These are phyloP conservation scores for Perdita meconis DNA, from an alignment of 2,888 invertebrate genomes.

Conservation along the genomic window DNA sequence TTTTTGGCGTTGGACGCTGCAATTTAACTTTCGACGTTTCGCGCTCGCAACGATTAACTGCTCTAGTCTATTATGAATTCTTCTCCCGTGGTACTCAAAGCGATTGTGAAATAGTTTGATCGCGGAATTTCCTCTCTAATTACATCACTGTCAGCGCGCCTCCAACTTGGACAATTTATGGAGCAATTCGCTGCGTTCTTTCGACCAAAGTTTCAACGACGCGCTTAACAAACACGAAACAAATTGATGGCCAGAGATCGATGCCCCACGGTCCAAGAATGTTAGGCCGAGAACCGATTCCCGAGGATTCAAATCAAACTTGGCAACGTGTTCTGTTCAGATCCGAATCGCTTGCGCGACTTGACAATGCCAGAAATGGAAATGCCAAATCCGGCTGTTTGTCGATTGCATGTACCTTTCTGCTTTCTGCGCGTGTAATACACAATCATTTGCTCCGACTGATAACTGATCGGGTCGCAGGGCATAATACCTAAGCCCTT, in stretches of 20 bases:
- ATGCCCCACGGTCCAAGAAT: no score
- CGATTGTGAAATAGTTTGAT: conserved; percentile 48
- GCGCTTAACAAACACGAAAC: no score
- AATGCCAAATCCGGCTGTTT: conserved; percentile 61
- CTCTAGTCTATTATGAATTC: conserved; percentile 38
- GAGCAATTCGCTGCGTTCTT: no score
- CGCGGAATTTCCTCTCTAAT: conserved; percentile 47
- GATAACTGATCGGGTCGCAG: conserved; percentile 11
- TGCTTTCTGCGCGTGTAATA: conserved; percentile 22
- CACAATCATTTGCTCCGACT: conserved; percentile 5
- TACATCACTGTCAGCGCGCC: conserved; percentile 28
- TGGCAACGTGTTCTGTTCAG: conserved; percentile 47
- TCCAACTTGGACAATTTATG: conserved; percentile 52
- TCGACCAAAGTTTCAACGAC: no score
- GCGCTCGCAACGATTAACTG: conserved; percentile 30
- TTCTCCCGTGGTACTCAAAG: conserved; percentile 36
- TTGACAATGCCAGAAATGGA: conserved; percentile 64
- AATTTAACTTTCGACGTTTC: conserved; percentile 25
- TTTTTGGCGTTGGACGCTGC: no score
- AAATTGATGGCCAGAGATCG: no score
- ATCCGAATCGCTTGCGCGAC: conserved; percentile 60
- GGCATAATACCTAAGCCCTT: no score
- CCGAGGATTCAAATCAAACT: conserved; percentile 48
- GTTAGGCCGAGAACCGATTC: conserved; percentile 25
- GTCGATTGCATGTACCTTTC: conserved; percentile 30